Base-by-base conservation (phyloP, 1,140 invertebrate species). In the Physella acuta region DNA sequence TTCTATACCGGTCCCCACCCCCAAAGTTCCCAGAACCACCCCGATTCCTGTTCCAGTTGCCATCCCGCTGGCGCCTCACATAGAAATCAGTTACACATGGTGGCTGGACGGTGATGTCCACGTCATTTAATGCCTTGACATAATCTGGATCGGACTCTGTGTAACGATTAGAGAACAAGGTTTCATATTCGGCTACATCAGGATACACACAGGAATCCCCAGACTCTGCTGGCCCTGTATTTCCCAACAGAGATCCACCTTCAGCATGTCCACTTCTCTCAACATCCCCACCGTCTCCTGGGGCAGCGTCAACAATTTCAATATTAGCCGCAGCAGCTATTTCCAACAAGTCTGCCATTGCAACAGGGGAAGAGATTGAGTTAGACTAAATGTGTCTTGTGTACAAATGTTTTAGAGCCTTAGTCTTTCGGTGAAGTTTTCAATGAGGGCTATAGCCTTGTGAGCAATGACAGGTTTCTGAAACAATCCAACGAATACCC, bases 301-400 rank as follows among this genome's bases (percentile, higher is more conserved):
- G 2, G n/a, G 26, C n/a, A 3, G 2, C 24, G 14, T 56, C 64
- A 55, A 66, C 33, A 26, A 66, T 56, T 28, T 33, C 28, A 37
- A 66, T 66, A 5, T 36, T 33, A 20, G 53, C 64, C 20, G 39
- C 64, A n/a, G 64, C 64, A 30, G 64, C 64, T 56, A 66, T 55
- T 17, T 66, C 64, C 1, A 3, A 51, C 56, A 66, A 56, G n/a
- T 66, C 64, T 34, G 64, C 17, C 52, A 66, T 56, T n/a, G n/a
- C n/a, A n/a, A n/a, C n/a, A n/a, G n/a, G n/a, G n/a, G n/a, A n/a
- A n/a, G n/a, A n/a, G n/a, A n/a, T n/a, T n/a, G n/a, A n/a, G n/a
- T n/a, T n/a, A n/a, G n/a, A n/a, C n/a, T n/a, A n/a, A n/a, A n/a
- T n/a, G n/a, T n/a, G n/a, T n/a, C n/a, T n/a, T n/a, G n/a, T n/a